Evolutionary conservation across 2,797 vertebrate genomes (phyloP).

Genomic region (Silurus aristotelis): DNA sequence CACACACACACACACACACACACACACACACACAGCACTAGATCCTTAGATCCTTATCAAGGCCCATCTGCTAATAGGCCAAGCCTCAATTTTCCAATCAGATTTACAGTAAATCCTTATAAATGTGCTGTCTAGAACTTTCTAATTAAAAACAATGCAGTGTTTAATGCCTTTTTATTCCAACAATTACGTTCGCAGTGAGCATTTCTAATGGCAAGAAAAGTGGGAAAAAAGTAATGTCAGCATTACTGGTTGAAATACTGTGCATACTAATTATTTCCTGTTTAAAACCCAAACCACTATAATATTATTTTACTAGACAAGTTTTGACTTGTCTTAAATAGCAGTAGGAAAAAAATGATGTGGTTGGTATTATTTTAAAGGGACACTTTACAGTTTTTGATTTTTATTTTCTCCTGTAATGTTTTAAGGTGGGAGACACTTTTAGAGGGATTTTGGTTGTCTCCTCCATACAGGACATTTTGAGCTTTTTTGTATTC

Average conservation of each 20-base stretch:
- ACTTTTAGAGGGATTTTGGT: neutral
- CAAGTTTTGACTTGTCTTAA: neutral
- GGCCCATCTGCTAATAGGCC: constrained; percentile 72
- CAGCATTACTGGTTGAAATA: constrained; percentile 1
- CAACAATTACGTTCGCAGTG: constrained; percentile 13
- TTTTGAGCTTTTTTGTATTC: neutral
- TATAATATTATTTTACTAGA: neutral
- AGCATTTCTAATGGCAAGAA: neutral
- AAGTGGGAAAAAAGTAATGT: neutral
- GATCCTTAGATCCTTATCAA: constrained; percentile 47
- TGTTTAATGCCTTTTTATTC: neutral
- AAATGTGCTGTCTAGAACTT: neutral
- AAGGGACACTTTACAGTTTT: neutral
- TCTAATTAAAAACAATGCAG: neutral
- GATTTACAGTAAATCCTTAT: constrained; percentile 19
- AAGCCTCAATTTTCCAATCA: constrained; percentile 50
- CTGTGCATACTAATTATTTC: neutral
- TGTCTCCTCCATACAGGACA: neutral
- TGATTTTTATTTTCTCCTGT: neutral
- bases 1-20: neutral
- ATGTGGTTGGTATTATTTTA: neutral
- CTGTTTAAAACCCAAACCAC: neutral
- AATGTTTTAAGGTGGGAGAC: neutral
- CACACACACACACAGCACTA: constrained; percentile 44
- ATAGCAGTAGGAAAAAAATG: neutral